Percentiles rank a stretch among this genome's conserved stretches.
phyloP scores from a whole-genome alignment of 2,888 invertebrate genomes.

The Scelioninae gen. 1 region DNA sequence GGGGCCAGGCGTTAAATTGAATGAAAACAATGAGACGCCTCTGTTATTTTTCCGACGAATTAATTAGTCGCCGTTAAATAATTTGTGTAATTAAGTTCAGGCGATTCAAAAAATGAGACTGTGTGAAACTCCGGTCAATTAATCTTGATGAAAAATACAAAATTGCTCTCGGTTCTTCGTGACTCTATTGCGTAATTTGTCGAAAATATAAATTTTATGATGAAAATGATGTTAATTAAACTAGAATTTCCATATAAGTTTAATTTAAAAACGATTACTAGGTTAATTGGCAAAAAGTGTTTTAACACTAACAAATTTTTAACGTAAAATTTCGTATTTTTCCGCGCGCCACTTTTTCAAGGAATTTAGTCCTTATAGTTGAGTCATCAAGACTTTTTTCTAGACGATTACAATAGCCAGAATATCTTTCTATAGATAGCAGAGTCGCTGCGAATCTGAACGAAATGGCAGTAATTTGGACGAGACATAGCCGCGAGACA shows the following conservation, averaged over 20 bases:
- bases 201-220: neutral
- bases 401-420: constrained; percentile 20
- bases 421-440: constrained; percentile 2
- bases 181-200: neutral
- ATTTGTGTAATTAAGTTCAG: constrained; percentile 32
- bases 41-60: constrained; percentile 21
- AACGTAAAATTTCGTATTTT: too few species aligned
- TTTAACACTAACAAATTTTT: too few species aligned
- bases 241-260: too few species aligned
- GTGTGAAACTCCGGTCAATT: constrained; percentile 1
- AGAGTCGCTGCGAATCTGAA: too few species aligned
- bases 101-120: neutral
- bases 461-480: constrained; percentile 41
- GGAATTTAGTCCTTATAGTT: too few species aligned
- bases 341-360: constrained; percentile 12
- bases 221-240: too few species aligned
- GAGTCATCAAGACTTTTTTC: too few species aligned
- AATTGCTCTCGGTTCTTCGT: neutral
- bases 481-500: constrained; percentile 40
- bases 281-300: too few species aligned
- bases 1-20: constrained; percentile 24
- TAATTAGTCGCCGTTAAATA: constrained; percentile 17
- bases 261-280: too few species aligned
- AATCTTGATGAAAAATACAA: neutral
- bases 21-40: constrained; percentile 20